These are phyloP conservation scores for Sclerurus mexicanus DNA, from an alignment of 2,113 vertebrate species.

Conservation along the genomic window DNA sequence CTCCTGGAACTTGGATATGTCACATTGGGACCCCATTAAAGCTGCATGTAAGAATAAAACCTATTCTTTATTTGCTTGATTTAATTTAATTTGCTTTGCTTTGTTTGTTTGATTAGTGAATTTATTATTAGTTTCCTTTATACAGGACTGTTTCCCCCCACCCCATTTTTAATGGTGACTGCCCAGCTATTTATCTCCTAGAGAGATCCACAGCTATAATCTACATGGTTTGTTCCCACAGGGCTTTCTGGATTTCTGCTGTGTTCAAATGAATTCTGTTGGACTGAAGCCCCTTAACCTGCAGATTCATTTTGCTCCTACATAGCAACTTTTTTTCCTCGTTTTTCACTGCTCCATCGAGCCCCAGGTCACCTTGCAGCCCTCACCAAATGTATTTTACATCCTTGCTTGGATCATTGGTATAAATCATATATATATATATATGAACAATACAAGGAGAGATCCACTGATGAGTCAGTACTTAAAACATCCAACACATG, in stretches of 20 bases:
- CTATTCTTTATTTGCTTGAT: background rate
- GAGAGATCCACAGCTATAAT: background rate
- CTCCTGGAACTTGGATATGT: background rate
- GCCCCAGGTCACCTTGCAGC: background rate
- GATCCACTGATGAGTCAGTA: background rate
- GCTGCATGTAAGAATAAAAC: background rate
- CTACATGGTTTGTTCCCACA: background rate
- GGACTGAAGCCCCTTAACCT: background rate
- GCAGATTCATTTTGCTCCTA: background rate
- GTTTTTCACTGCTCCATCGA: background rate
- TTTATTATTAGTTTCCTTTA: background rate
- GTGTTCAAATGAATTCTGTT: background rate
- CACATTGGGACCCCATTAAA: background rate
- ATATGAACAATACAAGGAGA: background rate
- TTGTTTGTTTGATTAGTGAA: background rate
- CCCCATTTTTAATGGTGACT: background rate
- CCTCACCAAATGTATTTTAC: background rate
- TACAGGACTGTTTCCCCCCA: accelerated
- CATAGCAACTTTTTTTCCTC: background rate
- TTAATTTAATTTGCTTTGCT: background rate
- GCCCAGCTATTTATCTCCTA: background rate
- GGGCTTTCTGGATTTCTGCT: background rate
- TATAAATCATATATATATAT: background rate
- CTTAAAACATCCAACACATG: background rate
- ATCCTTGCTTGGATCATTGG: background rate